These are phyloP conservation scores for Anableps anableps DNA, from an alignment of 2,797 vertebrate species.

Conservation along the genomic window DNA sequence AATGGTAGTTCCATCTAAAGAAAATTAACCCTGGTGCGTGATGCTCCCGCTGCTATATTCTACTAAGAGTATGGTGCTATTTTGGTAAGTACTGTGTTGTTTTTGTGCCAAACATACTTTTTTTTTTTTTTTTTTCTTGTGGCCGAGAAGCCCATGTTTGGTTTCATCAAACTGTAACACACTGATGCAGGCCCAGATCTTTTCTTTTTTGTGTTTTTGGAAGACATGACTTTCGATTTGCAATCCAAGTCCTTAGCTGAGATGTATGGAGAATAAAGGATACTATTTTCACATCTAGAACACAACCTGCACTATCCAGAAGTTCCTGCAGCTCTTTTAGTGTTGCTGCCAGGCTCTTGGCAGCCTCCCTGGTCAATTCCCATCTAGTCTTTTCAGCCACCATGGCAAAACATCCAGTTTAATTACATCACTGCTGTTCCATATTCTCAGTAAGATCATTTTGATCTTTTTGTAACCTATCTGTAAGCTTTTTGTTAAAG, in stretches of 20 bases:
- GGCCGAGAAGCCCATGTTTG: not conserved
- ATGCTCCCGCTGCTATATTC: not conserved
- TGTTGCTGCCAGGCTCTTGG: not conserved
- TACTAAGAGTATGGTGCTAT: too few relatives aligned
- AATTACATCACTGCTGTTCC: not conserved
- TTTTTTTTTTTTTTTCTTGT: not conserved
- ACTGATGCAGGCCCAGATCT: not conserved
- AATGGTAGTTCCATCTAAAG: not conserved
- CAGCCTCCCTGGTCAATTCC: not conserved
- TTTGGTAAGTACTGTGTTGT: not conserved
- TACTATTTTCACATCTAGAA: not conserved
- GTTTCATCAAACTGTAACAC: not conserved
- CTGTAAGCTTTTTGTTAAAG: not conserved
- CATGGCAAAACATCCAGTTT: not conserved
- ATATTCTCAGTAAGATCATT: not conserved
- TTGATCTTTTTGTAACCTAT: not conserved
- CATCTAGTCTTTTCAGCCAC: not conserved
- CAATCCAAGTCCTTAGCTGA: not conserved
- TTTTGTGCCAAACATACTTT: not conserved
- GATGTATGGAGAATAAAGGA: not conserved
- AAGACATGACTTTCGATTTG: not conserved
- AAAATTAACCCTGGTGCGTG: not conserved
- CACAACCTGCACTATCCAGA: not conserved
- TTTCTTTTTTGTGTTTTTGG: too few relatives aligned
- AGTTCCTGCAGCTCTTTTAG: not conserved